phyloP scores from a whole-genome alignment of 2,113 vertebrate species.

The Monarcha castaneiventris region DNA sequence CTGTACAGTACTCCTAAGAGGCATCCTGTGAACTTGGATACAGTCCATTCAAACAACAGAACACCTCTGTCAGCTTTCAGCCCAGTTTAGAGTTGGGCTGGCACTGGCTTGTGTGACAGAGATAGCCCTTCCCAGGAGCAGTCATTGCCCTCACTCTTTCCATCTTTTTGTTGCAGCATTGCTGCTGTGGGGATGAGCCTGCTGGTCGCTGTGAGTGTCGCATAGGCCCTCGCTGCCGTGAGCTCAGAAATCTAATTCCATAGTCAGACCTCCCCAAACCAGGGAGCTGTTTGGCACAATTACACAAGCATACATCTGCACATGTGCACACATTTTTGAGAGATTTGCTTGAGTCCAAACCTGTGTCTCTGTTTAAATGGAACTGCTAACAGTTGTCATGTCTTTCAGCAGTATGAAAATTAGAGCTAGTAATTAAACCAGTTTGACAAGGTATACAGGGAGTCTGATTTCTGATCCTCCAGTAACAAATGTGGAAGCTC shows the following conservation, averaged over 20 bases:
- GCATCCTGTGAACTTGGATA: not conserved
- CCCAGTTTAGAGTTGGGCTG: not conserved
- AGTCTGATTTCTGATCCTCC: not conserved
- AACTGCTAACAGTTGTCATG: not conserved
- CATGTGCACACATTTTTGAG: accelerated
- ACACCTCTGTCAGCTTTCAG: not conserved
- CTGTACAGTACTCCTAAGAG: not conserved
- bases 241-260: not conserved
- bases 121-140: not conserved
- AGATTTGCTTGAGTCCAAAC: not conserved
- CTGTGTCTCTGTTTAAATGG: not conserved
- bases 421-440: not conserved
- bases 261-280: not conserved
- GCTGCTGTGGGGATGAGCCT: not conserved
- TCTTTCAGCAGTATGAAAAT: not conserved
- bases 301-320: not conserved
- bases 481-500: not conserved
- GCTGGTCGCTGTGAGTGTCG: not conserved
- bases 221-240: not conserved
- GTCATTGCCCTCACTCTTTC: not conserved
- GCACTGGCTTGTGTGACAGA: not conserved
- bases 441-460: not conserved
- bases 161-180: not conserved
- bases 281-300: not conserved
- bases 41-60: not conserved